A percentile compares a stretch with the other conserved stretches of the same genome.
Conservation (phyloP, 2,888 invertebrate genomes). For the Caenorhabditis panamensis region DNA sequence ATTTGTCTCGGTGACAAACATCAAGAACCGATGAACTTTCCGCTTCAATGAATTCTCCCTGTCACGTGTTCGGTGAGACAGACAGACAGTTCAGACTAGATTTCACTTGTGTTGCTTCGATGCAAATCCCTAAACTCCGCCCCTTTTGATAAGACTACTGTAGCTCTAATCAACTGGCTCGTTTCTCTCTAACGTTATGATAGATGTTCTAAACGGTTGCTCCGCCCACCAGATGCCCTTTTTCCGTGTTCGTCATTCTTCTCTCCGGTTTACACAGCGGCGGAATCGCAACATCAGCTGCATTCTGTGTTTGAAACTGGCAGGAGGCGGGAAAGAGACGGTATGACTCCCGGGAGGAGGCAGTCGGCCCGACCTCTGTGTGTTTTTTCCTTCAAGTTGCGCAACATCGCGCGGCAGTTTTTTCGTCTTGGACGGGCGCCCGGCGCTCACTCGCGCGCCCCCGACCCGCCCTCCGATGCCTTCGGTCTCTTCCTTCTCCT, state of each 20-base stretch:
- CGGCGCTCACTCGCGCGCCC: conserved; percentile 15
- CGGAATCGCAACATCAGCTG: conserved; percentile 22
- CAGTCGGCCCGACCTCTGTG: conserved; percentile 8
- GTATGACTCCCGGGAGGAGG: conserved; percentile 22
- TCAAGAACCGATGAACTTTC: background rate
- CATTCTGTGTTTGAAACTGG: conserved; percentile 23
- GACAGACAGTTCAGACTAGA: background rate
- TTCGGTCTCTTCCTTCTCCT: no score
- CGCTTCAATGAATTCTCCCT: background rate
- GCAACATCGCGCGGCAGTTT: conserved; percentile 45
- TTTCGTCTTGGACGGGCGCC: conserved; percentile 39
- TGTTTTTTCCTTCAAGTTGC: conserved; percentile 55
- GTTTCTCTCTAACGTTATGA: background rate
- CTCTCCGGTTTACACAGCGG: conserved; percentile 48
- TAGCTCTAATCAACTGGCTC: background rate
- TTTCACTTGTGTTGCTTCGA: background rate
- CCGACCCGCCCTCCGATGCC: conserved; percentile 37
- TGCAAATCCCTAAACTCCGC: no score
- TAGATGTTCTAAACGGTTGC: background rate
- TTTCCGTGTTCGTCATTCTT: conserved; percentile 19
- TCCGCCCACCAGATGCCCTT: conserved; percentile 31
- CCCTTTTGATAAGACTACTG: no score
- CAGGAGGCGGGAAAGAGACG: conserved; percentile 21
- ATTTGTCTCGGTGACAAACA: background rate
- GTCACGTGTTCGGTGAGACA: conserved; percentile 3